A percentile compares a stretch with the other conserved stretches of the same genome.
phyloP scores from a whole-genome alignment of 2,797 vertebrate genomes.

The Sardinella longiceps region DNA sequence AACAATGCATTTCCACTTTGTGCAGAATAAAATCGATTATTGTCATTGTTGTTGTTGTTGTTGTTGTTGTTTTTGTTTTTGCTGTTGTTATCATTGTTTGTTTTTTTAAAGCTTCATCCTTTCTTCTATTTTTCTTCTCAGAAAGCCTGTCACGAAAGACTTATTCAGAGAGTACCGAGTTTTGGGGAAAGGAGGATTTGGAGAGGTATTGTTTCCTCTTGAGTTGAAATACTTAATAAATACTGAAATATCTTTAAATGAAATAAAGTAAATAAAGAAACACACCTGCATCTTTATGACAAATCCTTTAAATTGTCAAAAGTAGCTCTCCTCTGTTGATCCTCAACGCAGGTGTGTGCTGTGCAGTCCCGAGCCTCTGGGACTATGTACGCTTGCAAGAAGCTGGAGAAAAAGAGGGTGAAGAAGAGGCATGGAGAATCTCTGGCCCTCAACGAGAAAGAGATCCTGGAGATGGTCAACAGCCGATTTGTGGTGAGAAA shows the following conservation, averaged over 20 bases:
- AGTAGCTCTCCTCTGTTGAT: not conserved
- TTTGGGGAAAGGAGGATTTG: slow-evolving; percentile 87
- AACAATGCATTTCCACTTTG: not conserved
- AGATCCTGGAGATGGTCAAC: slow-evolving; percentile 82
- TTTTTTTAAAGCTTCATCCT: not conserved
- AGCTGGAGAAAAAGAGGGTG: slow-evolving; percentile 86
- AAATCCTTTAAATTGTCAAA: not conserved
- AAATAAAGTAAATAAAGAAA: not conserved
- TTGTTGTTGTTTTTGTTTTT: too few species aligned
- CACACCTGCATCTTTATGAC: not conserved
- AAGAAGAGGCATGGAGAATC: slow-evolving; percentile 82
- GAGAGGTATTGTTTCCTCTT: slow-evolving; percentile 72
- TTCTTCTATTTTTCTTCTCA: slow-evolving; percentile 53
- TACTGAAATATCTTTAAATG: not conserved
- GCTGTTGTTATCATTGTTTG: too few species aligned
- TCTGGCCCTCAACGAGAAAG: slow-evolving; percentile 86
- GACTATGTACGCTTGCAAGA: slow-evolving; percentile 90
- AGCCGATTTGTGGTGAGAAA: slow-evolving; percentile 84
- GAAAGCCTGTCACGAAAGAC: slow-evolving; percentile 78
- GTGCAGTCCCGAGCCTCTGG: slow-evolving; percentile 82
- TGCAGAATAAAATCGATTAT: too few species aligned
- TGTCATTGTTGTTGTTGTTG: too few species aligned
- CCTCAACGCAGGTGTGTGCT: slow-evolving; percentile 79
- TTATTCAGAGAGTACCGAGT: slow-evolving; percentile 83
- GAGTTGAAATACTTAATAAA: not conserved